Base-by-base conservation (phyloP, 2,797 vertebrate genomes). In the Carcharodon carcharias region DNA sequence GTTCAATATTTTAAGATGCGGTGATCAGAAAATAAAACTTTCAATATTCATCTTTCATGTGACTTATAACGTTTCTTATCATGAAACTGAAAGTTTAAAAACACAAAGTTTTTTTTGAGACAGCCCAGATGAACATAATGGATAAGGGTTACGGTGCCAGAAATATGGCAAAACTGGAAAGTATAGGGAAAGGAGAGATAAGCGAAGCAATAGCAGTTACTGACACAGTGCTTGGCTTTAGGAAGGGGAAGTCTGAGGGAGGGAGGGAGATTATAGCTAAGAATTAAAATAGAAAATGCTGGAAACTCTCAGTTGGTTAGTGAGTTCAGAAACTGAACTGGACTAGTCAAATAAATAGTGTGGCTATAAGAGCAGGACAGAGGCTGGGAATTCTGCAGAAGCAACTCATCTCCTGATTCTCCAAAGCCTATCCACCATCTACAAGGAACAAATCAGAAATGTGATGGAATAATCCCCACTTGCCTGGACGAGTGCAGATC, bases 11-110 rank as follows among this genome's bases (percentile, higher is more conserved):
- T 95, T 58, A 56, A 95, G 58, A 73, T 58, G 50, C 69, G 69
- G 69, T 95, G 58, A 95, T 73, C 89, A 54, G 50, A 95, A 95
- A 95, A 95, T 95, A 56, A 95, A 95, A 95, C 63, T 77, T 95
- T 95, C 94, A 58, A 77, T 95, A 77, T 77, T 73, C 69, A 58
- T 95, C 93, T 95, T 77, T 77, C 56, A 77, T 26, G 91, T 93
- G 91, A 93, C 40, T 67, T 28, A 40, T 3, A 45, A 93, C 11
- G 9, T 93, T 93, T 93, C 63, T 93, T 93, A 93, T 6, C 63
- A 8, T 45, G 63, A 67, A 67, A 7, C 21, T 12, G 9, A 93
- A 9, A 0, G 1, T 11, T 67, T 67, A 35, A 35, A n/a, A n/a
- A 1, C 5, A 35, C 18, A 56, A 35, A 16, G 56, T 91, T 23